phyloP scores from a whole-genome alignment of 2,888 invertebrate genomes.

The Eubasilissa splendida region DNA sequence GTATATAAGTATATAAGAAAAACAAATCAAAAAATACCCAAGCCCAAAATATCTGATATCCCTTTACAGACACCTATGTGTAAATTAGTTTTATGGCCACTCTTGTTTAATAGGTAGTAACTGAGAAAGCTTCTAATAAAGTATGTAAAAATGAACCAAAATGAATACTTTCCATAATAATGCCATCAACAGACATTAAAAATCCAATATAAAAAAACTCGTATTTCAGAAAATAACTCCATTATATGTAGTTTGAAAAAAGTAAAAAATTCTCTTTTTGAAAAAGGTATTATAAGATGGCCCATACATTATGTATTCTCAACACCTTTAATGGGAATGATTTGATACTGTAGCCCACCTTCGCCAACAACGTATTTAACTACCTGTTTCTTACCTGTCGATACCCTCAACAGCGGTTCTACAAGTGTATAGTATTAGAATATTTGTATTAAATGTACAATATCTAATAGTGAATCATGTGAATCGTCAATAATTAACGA shows the following conservation, averaged over 20 bases:
- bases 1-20: too few species aligned
- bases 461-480: too few species aligned
- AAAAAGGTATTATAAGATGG: slow-evolving; percentile 14
- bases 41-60: too few species aligned
- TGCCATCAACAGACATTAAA: slow-evolving; percentile 2
- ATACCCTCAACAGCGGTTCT: slow-evolving; percentile 14
- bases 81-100: too few species aligned
- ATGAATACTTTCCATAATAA: too few species aligned
- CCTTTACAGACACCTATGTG: too few species aligned
- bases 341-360: background rate
- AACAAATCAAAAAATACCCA: too few species aligned
- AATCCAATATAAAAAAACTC: background rate
- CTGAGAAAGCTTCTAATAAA: too few species aligned
- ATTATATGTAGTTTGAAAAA: slow-evolving; percentile 9
- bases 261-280: background rate
- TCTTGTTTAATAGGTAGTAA: too few species aligned
- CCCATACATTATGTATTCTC: slow-evolving; percentile 20
- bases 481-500: too few species aligned
- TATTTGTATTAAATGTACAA: too few species aligned
- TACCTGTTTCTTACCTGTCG: slow-evolving; percentile 25
- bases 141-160: too few species aligned
- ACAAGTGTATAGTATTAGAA: background rate
- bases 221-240: slow-evolving; percentile 1
- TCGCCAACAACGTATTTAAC: slow-evolving; percentile 15
- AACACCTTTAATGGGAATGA: slow-evolving; percentile 25